Evolutionary conservation across 2,797 vertebrate species (phyloP), one percentile per base, ranked within the genome.

Genomic region (Tympanoctomys barrerae): DNA sequence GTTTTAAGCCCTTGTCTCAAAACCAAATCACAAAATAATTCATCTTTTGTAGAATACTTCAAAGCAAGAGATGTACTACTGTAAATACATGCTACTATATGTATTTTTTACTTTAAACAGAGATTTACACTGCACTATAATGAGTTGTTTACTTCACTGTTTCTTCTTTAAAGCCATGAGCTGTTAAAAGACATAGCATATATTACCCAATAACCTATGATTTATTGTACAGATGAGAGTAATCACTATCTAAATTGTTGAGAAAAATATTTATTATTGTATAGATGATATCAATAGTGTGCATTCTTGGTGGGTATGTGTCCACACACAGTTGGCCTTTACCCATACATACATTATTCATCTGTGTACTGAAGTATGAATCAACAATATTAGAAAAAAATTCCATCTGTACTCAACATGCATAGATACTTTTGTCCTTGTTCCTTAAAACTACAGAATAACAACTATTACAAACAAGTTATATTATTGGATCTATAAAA

Each of bases 171-270:
- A 64, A 84, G 28, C 5, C 22, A 87, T 18, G 26, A 96, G 71
- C 5, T 61, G 24, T 91, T 81, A 7, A 31, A 92, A 94, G 22
- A 52, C 1, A 89, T 24, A 16, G 3, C 16, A 31, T 78, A 21
- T 83, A 59, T 88, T 94, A 88, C 14, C 73, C 88, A 26, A 62
- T 87, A 62, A 68, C 80, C 79, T 83, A 36, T 21, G 24, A 95
- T 95, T 77, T 93, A 82, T 52, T n/a, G 0, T 73, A 24, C 4
- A 87, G 8, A 71, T 92, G 28, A 39, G 18, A 24, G 1, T 64
- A 93, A n/a, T 1, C 54, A 66, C 64, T 91, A 80, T 39, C 6
- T 49, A 70, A 82, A 70, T 19, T 33, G 92, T 77, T 33, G n/a
- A 64, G 24, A 96, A 88, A 42, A 81, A 80, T 7, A 87, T 42